phyloP scores from a whole-genome alignment of 2,113 vertebrate genomes.

The Urocitellus parryii region DNA sequence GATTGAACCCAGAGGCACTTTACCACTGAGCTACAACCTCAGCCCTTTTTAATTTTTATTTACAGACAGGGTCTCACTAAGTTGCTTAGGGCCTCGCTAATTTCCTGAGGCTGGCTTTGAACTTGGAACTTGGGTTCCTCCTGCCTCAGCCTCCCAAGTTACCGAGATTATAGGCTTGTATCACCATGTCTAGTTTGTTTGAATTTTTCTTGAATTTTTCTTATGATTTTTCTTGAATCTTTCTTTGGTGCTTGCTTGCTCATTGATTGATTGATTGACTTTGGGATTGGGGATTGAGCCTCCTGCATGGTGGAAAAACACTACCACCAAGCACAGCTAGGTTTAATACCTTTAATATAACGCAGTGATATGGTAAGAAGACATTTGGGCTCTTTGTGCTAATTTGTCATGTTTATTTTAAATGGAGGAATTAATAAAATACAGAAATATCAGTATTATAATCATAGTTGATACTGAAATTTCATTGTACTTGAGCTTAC shows the following conservation, averaged over 20 bases:
- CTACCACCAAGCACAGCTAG: not conserved
- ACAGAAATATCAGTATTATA: not conserved
- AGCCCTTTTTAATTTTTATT: no score
- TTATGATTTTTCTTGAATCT: not conserved
- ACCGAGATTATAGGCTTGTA: no score
- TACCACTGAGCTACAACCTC: no score
- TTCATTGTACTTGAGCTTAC: not conserved
- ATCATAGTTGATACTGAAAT: not conserved
- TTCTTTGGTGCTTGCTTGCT: not conserved
- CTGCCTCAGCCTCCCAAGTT: no score
- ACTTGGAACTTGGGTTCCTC: no score
- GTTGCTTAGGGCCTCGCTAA: no score
- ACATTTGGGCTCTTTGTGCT: not conserved
- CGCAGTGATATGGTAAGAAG: not conserved
- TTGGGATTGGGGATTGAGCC: not conserved
- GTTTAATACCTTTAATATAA: not conserved
- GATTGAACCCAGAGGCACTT: no score
- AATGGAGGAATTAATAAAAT: not conserved
- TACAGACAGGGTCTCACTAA: no score
- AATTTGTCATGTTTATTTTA: not conserved
- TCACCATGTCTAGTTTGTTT: not conserved
- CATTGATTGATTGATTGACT: not conserved
- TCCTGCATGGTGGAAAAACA: not conserved
- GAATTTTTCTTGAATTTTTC: conserved; percentile 10
- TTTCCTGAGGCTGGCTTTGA: no score